Conservation (phyloP, 2,113 vertebrate genomes). For the Abramis brama region DNA sequence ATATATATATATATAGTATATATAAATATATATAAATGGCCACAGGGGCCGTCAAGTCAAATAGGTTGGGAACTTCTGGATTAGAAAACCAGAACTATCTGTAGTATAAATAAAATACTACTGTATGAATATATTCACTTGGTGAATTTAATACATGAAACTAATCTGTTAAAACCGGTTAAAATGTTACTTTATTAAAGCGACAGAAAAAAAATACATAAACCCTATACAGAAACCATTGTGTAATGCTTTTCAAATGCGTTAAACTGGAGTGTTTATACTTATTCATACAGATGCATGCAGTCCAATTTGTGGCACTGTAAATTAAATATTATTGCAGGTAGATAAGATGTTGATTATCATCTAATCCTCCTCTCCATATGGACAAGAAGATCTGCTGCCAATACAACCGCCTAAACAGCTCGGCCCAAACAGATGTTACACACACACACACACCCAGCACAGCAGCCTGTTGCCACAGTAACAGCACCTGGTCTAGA, state of each 20-base stretch:
- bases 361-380: constrained; percentile 71
- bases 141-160: not conserved
- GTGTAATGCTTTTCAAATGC: not conserved
- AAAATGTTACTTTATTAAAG: no score
- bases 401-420: constrained; percentile 63
- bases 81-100: not conserved
- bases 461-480: constrained; percentile 65
- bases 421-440: constrained; percentile 76
- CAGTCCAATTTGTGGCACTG: constrained; percentile 32
- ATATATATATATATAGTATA: no score
- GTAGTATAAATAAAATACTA: not conserved
- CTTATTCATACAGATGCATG: not conserved
- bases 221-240: not conserved
- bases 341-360: constrained; percentile 65
- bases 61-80: not conserved
- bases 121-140: not conserved
- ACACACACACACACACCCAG: constrained; percentile 32
- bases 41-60: not conserved
- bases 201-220: not conserved
- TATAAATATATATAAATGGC: no score
- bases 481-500: constrained; percentile 73
- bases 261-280: not conserved
- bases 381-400: constrained; percentile 65
- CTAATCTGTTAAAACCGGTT: not conserved
- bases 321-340: constrained; percentile 56